phyloP scores from a whole-genome alignment of 2,888 invertebrate genomes.

The Drosophila austrosaltans region DNA sequence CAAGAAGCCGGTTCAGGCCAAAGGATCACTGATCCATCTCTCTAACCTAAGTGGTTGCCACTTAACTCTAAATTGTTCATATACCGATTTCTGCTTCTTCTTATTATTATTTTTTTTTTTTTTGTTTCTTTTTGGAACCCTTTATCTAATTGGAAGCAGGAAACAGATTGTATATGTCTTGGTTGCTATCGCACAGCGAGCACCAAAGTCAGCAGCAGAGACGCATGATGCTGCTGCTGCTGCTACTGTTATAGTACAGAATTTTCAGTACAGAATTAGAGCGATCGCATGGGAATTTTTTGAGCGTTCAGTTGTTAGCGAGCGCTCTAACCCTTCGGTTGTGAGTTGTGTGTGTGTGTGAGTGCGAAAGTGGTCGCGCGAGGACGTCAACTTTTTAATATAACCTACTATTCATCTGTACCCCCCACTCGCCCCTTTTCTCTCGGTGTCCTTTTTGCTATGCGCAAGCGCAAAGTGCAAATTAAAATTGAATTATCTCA shows the following conservation, averaged over 20 bases:
- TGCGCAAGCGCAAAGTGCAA: conserved; percentile 69
- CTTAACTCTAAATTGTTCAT: conserved; percentile 21
- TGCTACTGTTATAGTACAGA: conserved; percentile 9
- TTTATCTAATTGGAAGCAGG: conserved; percentile 20
- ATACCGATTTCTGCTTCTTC: neutral
- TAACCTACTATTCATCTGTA: neutral
- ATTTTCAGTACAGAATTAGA: conserved; percentile 61
- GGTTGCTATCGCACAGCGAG: conserved; percentile 26
- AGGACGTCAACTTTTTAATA: conserved; percentile 23
- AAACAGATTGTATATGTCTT: no score
- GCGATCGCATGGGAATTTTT: conserved; percentile 49
- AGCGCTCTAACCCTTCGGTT: conserved; percentile 81
- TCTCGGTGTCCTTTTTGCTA: conserved; percentile 49
- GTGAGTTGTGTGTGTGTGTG: conserved; percentile 55
- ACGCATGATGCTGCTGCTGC: neutral
- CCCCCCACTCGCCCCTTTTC: neutral
- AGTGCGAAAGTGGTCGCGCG: conserved; percentile 50
- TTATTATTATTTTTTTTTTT: neutral
- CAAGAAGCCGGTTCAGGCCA: conserved; percentile 48
- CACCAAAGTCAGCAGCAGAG: neutral
- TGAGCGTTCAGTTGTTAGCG: conserved; percentile 81
- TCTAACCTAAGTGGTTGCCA: conserved; percentile 2
- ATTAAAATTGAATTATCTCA: conserved; percentile 24
- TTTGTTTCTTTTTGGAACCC: conserved; percentile 25
- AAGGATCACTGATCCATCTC: conserved; percentile 44